Evolutionary conservation across 2,113 vertebrate genomes (phyloP).

Genomic region (Neoarius graeffei): DNA sequence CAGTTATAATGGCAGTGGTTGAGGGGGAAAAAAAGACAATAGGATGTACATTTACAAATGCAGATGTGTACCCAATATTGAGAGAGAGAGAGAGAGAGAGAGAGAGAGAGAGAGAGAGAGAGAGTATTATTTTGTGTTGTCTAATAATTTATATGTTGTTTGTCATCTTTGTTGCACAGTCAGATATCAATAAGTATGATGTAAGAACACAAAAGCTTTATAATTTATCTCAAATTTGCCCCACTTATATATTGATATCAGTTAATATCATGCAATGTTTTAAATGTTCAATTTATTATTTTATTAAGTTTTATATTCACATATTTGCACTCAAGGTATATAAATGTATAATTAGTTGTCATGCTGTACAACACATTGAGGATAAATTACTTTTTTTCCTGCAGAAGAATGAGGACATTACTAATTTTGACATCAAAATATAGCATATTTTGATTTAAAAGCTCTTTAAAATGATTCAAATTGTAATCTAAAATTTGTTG

Average conservation of each 20-base stretch:
- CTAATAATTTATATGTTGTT: conserved; percentile 1
- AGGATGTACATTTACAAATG: conserved; percentile 54
- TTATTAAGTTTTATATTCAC: not conserved
- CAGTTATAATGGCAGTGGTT: conserved; percentile 61
- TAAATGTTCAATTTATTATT: not conserved
- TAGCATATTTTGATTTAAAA: not conserved
- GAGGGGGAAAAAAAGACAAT: conserved; percentile 60
- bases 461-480: not conserved
- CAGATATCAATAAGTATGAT: not conserved
- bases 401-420: not conserved
- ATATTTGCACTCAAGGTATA: not conserved
- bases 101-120: conserved; percentile 21
- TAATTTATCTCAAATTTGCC: not conserved
- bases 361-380: not conserved
- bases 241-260: too few species aligned
- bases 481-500: not conserved
- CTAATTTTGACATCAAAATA: not conserved
- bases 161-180: conserved; percentile 15
- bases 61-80: conserved; percentile 19
- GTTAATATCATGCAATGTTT: not conserved
- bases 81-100: not conserved
- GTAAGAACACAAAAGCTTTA: not conserved
- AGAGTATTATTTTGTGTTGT: not conserved
- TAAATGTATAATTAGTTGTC: not conserved
- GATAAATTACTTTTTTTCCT: not conserved